Evolutionary conservation across 35 echinoderm and acorn worm genomes (phyloP).

Genomic region (Stichopus chloronotus): DNA sequence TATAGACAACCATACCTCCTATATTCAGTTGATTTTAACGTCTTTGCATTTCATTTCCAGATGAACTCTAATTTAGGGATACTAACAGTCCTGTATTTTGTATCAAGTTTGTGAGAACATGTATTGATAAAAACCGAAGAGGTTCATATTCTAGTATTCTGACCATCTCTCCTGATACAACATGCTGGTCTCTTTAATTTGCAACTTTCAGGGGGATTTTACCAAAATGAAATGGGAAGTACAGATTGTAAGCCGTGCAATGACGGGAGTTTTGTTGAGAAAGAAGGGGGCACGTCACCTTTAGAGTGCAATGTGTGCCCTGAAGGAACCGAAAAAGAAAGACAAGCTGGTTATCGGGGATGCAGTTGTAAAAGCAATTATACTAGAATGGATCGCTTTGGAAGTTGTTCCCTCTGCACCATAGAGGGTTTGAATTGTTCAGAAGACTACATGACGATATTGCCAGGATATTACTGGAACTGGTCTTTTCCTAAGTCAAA

Average conservation of each 20-base stretch:
- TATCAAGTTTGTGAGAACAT: no score
- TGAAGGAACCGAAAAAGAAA: constrained; percentile 40
- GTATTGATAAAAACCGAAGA: no score
- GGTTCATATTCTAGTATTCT: no score
- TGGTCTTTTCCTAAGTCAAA: constrained; percentile 17
- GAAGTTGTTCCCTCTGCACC: constrained; percentile 12
- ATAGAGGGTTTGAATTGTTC: constrained; percentile 42
- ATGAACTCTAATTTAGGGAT: not conserved
- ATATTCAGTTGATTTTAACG: no score
- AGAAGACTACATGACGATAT: constrained; percentile 26
- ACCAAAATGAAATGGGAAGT: constrained; percentile 11
- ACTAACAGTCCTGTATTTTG: no score
- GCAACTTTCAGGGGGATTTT: constrained; percentile 48
- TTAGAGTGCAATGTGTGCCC: constrained; percentile 57
- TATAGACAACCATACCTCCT: no score
- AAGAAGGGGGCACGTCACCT: not conserved
- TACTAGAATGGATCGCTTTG: constrained; percentile 46
- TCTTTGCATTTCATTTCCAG: no score
- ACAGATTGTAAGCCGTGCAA: constrained; percentile 47
- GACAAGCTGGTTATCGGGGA: constrained; percentile 39
- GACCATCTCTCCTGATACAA: no score
- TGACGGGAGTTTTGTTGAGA: constrained; percentile 38
- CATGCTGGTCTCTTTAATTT: no score
- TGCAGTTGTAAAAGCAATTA: constrained; percentile 52
- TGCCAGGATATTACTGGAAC: constrained; percentile 58